Base-by-base conservation (phyloP, 2,113 vertebrate species). In the Pangasianodon hypophthalmus region DNA sequence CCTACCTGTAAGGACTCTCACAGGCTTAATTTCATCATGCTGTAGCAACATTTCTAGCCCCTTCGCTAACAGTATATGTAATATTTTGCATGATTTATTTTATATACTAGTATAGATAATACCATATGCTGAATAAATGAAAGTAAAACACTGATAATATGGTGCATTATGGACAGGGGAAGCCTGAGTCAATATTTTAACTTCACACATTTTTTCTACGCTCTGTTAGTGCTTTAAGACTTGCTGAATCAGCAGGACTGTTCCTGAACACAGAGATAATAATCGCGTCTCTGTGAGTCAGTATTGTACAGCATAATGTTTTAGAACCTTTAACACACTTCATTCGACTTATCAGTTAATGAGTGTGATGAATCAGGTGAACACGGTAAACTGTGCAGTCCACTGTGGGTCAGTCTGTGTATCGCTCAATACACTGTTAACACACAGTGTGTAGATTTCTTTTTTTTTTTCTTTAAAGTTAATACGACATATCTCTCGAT, bases 1-100 rank as follows among this genome's bases (percentile, higher is more conserved):
- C 60, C 95, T 93, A 58, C 89, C 88, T 89, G 96, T 96, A 95
- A 93, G 94, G 87, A 83, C 58, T 44, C 32, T 62, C 52, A 60
- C 18, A 21, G 32, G 6, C 13, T 32, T 41, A 6, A 77, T 46
- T 77, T 24, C 26, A 6, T 26, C 58, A 48, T 46, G 24, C 11
- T 50, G 7, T 21, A 52, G 4, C 4, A 46, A 67, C 24, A 84
- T 2, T 24, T 26, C 44, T 26, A 50, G 9, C 79, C 29, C 32
- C 13, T 11, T 26, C 26, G 46, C 37, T 77, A 46, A 73, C 6
- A 6, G 4, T 21, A 41, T 41, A 73, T 21, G 41, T n/a, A 69
- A n/a, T 32, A 26, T 67, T 67, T 69, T 18, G 19, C n/a, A 69
- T 14, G 13, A 37, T 37, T 18, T 73, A 41, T 73, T 73, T 37